Conservation (phyloP, 2,888 invertebrate genomes). For the Pheosia tremula region DNA sequence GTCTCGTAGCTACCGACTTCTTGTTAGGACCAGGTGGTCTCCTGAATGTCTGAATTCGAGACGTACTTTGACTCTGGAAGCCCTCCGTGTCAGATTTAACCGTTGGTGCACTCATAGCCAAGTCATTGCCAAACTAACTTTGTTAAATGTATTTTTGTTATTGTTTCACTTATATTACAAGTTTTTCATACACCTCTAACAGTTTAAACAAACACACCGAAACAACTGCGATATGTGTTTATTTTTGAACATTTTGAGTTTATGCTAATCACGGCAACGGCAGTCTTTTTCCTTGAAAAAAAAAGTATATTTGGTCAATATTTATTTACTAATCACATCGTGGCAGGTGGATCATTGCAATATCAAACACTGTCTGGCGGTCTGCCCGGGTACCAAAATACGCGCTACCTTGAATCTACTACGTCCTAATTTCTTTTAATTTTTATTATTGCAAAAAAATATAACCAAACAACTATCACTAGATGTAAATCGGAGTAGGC, state of each 20-base stretch:
- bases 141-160: conserved; percentile 18
- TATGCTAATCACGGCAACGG: neutral
- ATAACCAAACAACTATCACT: conserved; percentile 4
- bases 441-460: neutral
- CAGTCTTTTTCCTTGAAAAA: conserved; percentile 4
- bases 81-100: conserved; percentile 53
- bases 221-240: neutral
- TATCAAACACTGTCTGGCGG: conserved; percentile 60
- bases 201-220: neutral
- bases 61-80: conserved; percentile 45
- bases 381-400: conserved; percentile 74
- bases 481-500: neutral
- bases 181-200: conserved; percentile 5
- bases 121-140: conserved; percentile 18
- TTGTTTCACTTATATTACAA: conserved; percentile 21
- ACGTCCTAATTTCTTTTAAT: conserved; percentile 35
- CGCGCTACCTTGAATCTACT: conserved; percentile 61
- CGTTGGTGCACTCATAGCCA: conserved; percentile 53
- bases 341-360: conserved; percentile 31
- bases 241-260: neutral
- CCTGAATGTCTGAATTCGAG: conserved; percentile 47
- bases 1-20: conserved; percentile 63
- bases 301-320: conserved; percentile 23
- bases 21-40: conserved; percentile 49
- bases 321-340: conserved; percentile 48